Evolutionary conservation across 2,113 vertebrate genomes (phyloP).

Genomic region (Orycteropus afer): DNA sequence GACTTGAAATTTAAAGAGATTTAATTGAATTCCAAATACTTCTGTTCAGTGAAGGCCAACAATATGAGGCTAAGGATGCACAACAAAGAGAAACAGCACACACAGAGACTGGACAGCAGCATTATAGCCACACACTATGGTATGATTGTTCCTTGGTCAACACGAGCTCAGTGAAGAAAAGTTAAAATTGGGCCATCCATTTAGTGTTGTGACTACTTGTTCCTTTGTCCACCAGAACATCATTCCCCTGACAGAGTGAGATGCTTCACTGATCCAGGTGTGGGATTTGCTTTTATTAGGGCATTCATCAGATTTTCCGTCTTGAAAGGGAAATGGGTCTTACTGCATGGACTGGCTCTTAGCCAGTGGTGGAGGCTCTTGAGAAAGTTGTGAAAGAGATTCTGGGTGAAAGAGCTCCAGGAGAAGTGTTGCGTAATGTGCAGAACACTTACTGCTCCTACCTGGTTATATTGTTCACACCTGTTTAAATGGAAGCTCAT

Average conservation of each 20-base stretch:
- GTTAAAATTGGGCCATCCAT: neutral
- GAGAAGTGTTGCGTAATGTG: neutral
- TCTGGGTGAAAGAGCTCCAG: neutral
- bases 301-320: too few relatives aligned
- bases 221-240: neutral
- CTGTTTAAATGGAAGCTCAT: fast-evolving
- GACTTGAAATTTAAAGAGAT: fast-evolving
- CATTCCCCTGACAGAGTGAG: neutral
- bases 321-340: neutral
- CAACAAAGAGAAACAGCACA: neutral
- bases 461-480: neutral
- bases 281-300: neutral
- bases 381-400: neutral
- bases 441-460: neutral
- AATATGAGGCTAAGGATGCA: fast-evolving
- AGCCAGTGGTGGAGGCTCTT: fast-evolving
- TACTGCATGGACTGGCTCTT: neutral
- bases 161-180: neutral
- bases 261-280: neutral
- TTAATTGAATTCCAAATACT: fast-evolving
- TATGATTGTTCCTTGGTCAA: neutral
- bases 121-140: fast-evolving
- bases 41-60: neutral
- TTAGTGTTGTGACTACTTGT: too few relatives aligned
- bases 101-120: fast-evolving